These are phyloP conservation scores for Mobula hypostoma DNA, from an alignment of 2,113 vertebrate genomes.

Conservation along the genomic window DNA sequence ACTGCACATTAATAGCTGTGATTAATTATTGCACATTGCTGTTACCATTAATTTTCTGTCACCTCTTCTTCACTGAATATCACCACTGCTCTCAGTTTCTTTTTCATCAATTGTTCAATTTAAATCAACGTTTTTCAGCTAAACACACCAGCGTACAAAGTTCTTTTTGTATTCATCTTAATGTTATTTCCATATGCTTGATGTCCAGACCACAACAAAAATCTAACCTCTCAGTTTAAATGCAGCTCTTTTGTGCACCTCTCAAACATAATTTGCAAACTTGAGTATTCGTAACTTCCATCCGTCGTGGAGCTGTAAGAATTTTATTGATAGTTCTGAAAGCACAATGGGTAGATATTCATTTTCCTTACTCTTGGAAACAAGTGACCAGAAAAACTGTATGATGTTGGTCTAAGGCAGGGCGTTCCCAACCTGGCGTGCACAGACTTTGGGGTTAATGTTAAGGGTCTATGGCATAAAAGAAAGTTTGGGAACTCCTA, in stretches of 20 bases:
- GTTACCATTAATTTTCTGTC: background rate
- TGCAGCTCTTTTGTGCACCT: background rate
- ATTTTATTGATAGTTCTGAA: background rate
- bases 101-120: background rate
- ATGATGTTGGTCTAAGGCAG: background rate
- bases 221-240: background rate
- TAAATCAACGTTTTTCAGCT: background rate
- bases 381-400: background rate
- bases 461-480: too few species aligned
- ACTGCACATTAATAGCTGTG: background rate
- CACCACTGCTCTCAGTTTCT: background rate
- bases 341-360: background rate
- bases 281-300: background rate
- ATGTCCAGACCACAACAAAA: background rate
- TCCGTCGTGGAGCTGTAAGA: background rate
- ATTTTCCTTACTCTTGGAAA: background rate
- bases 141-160: background rate
- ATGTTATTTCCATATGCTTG: background rate
- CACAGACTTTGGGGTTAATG: too few species aligned
- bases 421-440: too few species aligned
- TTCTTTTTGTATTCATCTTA: background rate
- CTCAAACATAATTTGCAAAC: background rate
- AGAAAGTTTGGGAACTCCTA: too few species aligned
- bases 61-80: background rate
- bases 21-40: background rate